Conservation (phyloP, 2,888 invertebrate genomes). For the Lagria hirta region DNA sequence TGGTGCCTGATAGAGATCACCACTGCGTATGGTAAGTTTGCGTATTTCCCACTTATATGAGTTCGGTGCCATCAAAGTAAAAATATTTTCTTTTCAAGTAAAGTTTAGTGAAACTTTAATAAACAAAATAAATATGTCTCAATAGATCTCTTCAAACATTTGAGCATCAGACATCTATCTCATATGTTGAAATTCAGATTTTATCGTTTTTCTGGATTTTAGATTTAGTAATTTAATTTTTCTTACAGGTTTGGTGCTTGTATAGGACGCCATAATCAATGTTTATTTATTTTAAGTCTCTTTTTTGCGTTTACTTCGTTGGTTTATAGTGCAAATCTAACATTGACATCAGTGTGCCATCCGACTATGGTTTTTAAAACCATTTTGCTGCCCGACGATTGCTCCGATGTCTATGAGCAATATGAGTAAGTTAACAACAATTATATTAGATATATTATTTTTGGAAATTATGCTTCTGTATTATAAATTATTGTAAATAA, state of each 20-base stretch:
- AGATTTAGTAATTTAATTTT: too few relatives aligned
- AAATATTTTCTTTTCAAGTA: conserved; percentile 4
- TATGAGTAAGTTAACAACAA: conserved; percentile 63
- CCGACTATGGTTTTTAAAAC: conserved; percentile 68
- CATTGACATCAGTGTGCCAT: conserved; percentile 84
- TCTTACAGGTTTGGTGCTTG: conserved; percentile 78
- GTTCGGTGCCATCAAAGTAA: conserved; percentile 1
- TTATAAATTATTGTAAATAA: too few relatives aligned
- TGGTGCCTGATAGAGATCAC: conserved; percentile 75
- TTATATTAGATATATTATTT: neutral
- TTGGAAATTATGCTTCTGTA: too few relatives aligned
- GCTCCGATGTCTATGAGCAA: conserved; percentile 79
- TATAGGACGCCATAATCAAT: conserved; percentile 76
- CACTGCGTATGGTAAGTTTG: conserved; percentile 74
- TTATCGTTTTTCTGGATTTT: too few relatives aligned
- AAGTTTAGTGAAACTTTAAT: conserved; percentile 9
- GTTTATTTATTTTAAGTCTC: conserved; percentile 71
- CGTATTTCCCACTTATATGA: conserved; percentile 3
- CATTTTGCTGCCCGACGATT: conserved; percentile 79
- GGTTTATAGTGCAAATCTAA: conserved; percentile 75
- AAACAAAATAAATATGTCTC: neutral
- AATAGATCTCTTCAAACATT: too few relatives aligned
- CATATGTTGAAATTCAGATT: too few relatives aligned
- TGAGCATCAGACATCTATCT: too few relatives aligned
- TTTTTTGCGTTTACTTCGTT: conserved; percentile 67